Conservation (phyloP, 2,113 vertebrate species). For the Neodon shergylaensis region DNA sequence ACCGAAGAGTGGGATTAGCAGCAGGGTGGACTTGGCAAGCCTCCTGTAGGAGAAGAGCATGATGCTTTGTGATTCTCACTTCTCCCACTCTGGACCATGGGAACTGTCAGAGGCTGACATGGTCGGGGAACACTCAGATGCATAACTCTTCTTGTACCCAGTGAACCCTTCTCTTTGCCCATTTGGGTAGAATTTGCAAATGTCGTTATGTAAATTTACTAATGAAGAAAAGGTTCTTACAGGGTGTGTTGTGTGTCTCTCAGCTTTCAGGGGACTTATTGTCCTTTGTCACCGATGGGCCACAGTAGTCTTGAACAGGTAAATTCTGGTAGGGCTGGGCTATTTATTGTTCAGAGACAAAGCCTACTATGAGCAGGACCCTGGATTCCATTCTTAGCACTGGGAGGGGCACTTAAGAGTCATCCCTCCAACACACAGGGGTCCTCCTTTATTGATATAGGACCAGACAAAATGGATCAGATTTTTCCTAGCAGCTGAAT, state of each 20-base stretch:
- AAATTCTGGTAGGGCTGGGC: neutral
- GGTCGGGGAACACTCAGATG: too few species aligned
- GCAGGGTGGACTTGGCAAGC: slow-evolving; percentile 94
- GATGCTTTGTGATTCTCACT: too few species aligned
- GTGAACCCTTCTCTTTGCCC: neutral
- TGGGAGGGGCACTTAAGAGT: neutral
- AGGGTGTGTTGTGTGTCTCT: too few species aligned
- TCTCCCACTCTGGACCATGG: too few species aligned
- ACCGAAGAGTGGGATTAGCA: slow-evolving; percentile 96
- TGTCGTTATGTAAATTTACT: neutral
- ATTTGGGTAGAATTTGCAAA: neutral
- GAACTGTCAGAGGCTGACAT: too few species aligned
- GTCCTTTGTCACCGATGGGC: neutral
- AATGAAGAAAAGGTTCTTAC: neutral
- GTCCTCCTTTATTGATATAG: neutral
- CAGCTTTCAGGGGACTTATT: neutral
- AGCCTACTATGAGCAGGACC: neutral
- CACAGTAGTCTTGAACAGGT: neutral
- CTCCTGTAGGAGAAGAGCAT: slow-evolving; percentile 85
- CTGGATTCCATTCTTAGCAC: neutral
- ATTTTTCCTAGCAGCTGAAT: neutral
- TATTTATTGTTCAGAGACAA: neutral
- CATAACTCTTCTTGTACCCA: neutral
- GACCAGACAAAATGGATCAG: neutral
- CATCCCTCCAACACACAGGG: neutral